phyloP scores from a whole-genome alignment of 37 sponge, comb jelly and placozoan genomes.

The Sycon ciliatum region DNA sequence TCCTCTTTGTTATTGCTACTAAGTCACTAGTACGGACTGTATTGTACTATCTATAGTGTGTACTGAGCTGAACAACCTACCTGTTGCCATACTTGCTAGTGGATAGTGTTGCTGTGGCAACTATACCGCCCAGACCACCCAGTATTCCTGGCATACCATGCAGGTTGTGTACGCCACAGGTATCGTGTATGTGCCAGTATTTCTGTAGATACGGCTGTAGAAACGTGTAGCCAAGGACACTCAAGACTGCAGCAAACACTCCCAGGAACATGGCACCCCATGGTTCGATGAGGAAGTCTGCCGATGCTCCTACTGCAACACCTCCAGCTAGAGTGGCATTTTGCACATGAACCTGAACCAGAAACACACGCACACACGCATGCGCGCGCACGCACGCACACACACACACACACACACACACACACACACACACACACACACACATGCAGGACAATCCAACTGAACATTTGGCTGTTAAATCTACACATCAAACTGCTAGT shows the following conservation, averaged over 20 bases:
- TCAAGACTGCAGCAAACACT: constrained; percentile 41
- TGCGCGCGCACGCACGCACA: too few relatives aligned
- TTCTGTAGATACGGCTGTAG: constrained; percentile 53
- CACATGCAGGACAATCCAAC: too few relatives aligned
- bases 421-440: too few relatives aligned
- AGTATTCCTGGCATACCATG: constrained; percentile 82
- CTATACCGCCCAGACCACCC: constrained; percentile 58
- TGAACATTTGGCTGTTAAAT: too few relatives aligned
- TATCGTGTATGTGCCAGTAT: constrained; percentile 49
- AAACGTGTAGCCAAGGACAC: constrained; percentile 62
- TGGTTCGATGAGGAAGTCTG: constrained; percentile 64
- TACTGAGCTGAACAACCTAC: too few relatives aligned
- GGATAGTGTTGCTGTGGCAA: constrained; percentile 31
- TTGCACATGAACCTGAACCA: constrained; percentile 81
- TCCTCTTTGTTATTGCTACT: too few relatives aligned
- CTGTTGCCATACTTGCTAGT: constrained; percentile 34
- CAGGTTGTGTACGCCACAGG: constrained; percentile 85
- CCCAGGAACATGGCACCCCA: constrained; percentile 85
- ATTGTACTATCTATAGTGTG: too few relatives aligned
- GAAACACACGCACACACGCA: too few relatives aligned
- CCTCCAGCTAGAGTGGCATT: constrained; percentile 95
- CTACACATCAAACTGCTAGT: too few relatives aligned
- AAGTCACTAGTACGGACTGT: too few relatives aligned
- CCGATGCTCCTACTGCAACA: constrained; percentile 76
- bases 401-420: too few relatives aligned